Conservation (phyloP, 1,140 invertebrate genomes). For the Pomacea maculata region DNA sequence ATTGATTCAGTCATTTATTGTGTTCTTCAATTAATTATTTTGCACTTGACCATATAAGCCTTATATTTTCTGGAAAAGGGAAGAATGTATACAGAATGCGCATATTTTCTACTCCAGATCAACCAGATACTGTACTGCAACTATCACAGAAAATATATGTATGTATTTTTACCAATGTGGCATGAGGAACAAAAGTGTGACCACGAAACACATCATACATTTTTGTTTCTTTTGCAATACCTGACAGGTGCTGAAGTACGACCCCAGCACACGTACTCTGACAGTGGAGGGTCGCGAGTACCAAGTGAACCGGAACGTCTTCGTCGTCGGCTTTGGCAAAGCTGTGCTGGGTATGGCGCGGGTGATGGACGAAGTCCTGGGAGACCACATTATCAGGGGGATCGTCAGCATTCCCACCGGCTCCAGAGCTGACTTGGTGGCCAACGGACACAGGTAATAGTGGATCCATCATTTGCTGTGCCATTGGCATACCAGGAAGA, state of each 20-base stretch:
- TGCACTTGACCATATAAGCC: not conserved
- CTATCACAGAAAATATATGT: no score
- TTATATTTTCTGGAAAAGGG: no score
- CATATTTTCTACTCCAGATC: no score
- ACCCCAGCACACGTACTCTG: constrained; percentile 23
- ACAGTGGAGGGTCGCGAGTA: constrained; percentile 44
- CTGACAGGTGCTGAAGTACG: constrained; percentile 9
- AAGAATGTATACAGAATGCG: no score
- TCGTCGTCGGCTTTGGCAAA: constrained; percentile 89
- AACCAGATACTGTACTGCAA: no score
- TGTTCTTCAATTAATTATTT: not conserved
- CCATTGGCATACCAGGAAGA: not conserved
- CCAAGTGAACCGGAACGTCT: constrained; percentile 61
- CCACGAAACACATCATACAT: not conserved
- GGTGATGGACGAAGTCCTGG: constrained; percentile 76
- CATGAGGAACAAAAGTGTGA: no score
- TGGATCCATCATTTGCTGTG: not conserved
- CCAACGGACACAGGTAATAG: constrained; percentile 51
- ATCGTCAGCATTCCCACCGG: constrained; percentile 82
- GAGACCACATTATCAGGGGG: constrained; percentile 73
- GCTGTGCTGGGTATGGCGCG: constrained; percentile 88
- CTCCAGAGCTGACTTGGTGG: constrained; percentile 64
- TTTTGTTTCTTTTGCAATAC: not conserved
- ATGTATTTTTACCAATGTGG: no score
- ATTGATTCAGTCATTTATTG: not conserved